Conservation (phyloP, 1,140 invertebrate species). For the Drosophila rufa region DNA sequence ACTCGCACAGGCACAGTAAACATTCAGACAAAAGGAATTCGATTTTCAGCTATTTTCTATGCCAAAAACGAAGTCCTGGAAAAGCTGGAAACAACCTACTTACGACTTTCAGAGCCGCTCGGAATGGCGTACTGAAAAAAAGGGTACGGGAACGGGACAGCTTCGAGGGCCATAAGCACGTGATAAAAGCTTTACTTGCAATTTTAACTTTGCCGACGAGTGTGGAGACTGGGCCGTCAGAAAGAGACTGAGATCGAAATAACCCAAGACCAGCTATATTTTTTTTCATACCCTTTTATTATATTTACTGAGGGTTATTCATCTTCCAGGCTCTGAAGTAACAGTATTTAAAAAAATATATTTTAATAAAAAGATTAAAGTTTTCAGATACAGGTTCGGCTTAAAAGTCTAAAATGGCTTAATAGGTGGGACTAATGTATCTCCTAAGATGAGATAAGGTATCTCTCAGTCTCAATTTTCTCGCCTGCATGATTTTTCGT, state of each 20-base stretch:
- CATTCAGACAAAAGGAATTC: constrained; percentile 63
- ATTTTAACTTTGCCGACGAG: constrained; percentile 70
- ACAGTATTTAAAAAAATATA: too few relatives aligned
- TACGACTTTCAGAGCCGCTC: constrained; percentile 47
- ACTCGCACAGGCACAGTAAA: constrained; percentile 41
- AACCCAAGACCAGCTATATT: constrained; percentile 11
- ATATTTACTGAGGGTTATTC: neutral
- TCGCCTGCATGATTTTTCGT: neutral
- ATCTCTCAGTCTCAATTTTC: neutral
- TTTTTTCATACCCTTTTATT: constrained; percentile 18
- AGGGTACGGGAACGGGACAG: neutral
- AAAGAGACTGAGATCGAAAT: constrained; percentile 42
- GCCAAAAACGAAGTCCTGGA: constrained; percentile 70
- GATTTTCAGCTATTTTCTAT: constrained; percentile 80
- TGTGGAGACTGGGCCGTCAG: constrained; percentile 36
- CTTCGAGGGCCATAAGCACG: constrained; percentile 61
- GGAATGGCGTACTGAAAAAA: constrained; percentile 3
- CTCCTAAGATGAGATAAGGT: neutral
- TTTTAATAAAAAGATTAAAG: too few relatives aligned
- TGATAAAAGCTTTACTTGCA: constrained; percentile 80
- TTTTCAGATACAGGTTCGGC: too few relatives aligned
- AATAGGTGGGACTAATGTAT: neutral
- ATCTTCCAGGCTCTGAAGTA: too few relatives aligned
- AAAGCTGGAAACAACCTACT: constrained; percentile 66
- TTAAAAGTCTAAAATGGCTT: too few relatives aligned